Base-by-base conservation (phyloP, 2,113 vertebrate species). In the Azemiops feae region DNA sequence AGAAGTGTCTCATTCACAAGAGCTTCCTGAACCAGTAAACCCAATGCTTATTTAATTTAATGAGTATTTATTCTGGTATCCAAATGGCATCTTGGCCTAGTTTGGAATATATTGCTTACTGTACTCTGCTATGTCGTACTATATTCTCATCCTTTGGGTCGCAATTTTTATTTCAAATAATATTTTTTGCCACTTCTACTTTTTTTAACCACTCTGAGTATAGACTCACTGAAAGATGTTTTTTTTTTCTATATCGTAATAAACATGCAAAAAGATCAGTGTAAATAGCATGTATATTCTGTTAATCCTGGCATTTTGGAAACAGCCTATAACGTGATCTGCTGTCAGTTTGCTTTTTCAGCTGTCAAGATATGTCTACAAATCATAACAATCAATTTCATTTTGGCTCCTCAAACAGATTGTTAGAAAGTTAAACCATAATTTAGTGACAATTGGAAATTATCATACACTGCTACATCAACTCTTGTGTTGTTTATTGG, bases 401-500 rank as follows among this genome's bases (percentile, higher is more conserved):
- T 92, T 93, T 58, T 23, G 20, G 12, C 0, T 69, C n/a, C 0
- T 74, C 50, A 92, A 81, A 91, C 87, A 92, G 55, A 93, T 94
- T 90, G 92, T 55, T 85, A 92, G 94, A 92, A 95, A 87, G 43
- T 27, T 95, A 74, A 55, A 88, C 81, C 93, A 74, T 94, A 93
- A 95, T 95, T 92, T 58, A 92, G 91, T 93, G 91, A 89, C 93
- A 95, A 94, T 69, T 0, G 0, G 64, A 92, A 54, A 88, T 94
- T 74, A 23, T 53, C 94, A 91, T 95, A 87, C 0, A 93, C 92
- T 64, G 74, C 87, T 88, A 91, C 1, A 94, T 45, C 85, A 93
- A 60, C 88, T 89, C 58, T 95, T 94, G 86, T 88, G 64, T 87
- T 92, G 92, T 89, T 64, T 85, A 96, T 93, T 96, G 96, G 92